Evolutionary conservation across 2,797 vertebrate species (phyloP).

Genomic region (Acrocephalus scirpaceus): DNA sequence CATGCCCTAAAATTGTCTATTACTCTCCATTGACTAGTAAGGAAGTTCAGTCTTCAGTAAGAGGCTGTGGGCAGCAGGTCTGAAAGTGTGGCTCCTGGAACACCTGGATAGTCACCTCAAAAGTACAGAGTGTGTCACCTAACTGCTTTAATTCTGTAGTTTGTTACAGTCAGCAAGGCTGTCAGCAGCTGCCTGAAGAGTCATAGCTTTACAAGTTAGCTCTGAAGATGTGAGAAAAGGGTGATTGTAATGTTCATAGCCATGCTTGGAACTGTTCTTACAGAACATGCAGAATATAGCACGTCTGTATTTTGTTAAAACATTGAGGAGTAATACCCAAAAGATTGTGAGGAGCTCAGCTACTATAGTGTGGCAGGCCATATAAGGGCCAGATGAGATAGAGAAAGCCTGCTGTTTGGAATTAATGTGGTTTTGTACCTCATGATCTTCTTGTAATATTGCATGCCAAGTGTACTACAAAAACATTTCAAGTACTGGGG

Average conservation of each 20-base stretch:
- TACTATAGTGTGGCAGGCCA: neutral
- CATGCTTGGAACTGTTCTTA: neutral
- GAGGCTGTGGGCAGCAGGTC: neutral
- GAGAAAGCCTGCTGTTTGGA: conserved; percentile 3
- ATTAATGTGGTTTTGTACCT: conserved; percentile 13
- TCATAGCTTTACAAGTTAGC: neutral
- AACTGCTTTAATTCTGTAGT: neutral
- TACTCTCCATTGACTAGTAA: neutral
- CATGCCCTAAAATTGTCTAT: neutral
- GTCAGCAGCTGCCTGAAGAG: neutral
- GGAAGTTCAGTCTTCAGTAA: neutral
- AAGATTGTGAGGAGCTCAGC: neutral
- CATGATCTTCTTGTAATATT: neutral
- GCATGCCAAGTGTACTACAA: conserved; percentile 29
- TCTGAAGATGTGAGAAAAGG: neutral
- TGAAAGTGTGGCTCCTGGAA: neutral
- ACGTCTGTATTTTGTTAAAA: neutral
- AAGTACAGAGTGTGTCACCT: neutral
- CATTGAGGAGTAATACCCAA: neutral
- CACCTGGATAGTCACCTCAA: neutral
- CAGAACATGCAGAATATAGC: neutral
- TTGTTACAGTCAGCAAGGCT: neutral
- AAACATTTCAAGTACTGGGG: neutral
- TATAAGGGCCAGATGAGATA: neutral
- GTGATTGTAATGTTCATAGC: neutral